Evolutionary conservation across 1,140 invertebrate species (phyloP).

Genomic region (Leptopilina clavipes): DNA sequence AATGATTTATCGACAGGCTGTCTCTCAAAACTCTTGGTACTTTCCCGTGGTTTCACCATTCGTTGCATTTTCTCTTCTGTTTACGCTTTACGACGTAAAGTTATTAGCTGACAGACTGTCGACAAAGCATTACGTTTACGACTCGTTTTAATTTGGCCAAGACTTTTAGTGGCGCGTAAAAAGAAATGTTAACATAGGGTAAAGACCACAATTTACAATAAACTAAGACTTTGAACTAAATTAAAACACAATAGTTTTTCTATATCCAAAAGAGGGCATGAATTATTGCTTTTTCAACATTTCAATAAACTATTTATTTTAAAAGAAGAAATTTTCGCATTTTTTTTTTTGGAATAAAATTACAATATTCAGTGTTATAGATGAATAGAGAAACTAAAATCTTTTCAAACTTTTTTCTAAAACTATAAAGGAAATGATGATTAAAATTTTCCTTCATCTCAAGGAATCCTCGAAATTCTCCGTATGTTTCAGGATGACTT

Average conservation of each 20-base stretch:
- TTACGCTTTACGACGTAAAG: constrained; percentile 1
- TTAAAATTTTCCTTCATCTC: not conserved
- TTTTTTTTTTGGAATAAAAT: too few relatives aligned
- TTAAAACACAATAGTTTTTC: too few relatives aligned
- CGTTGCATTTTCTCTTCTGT: constrained; percentile 12
- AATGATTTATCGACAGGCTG: not conserved
- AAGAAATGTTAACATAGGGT: constrained; percentile 7
- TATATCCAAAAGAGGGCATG: too few relatives aligned
- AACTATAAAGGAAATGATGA: not conserved
- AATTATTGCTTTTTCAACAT: too few relatives aligned
- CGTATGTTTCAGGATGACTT: not conserved
- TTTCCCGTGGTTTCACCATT: constrained; percentile 18
- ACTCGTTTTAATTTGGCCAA: constrained; percentile 5
- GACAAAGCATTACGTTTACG: constrained; percentile 21
- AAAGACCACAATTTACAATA: constrained; percentile 18
- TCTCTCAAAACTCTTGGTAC: constrained; percentile 25
- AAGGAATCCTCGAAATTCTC: not conserved
- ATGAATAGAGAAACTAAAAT: too few relatives aligned
- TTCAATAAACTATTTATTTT: too few relatives aligned
- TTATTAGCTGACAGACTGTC: constrained; percentile 19
- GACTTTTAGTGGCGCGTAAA: not conserved
- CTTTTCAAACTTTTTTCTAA: not conserved
- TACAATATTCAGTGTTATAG: too few relatives aligned
- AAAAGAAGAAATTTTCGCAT: too few relatives aligned
- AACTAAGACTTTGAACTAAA: not conserved